Base-by-base conservation (phyloP, 2,113 vertebrate genomes). In the Brienomyrus longianalis region DNA sequence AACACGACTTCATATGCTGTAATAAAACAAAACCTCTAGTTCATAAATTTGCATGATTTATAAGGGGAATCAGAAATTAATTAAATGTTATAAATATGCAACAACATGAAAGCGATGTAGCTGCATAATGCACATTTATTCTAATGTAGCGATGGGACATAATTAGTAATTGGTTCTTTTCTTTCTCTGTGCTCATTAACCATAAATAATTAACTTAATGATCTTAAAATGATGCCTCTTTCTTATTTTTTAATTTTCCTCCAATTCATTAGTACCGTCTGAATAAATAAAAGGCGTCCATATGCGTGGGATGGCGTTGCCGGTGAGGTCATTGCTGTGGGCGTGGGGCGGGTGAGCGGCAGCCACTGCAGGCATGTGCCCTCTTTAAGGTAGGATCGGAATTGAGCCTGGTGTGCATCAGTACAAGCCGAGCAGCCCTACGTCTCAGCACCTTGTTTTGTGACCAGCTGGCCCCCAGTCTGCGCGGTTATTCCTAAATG, bases 31-130 rank as follows among this genome's bases (percentile, higher is more conserved):
- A 95, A 93, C 87, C 91, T 91, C 93, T 92, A 94, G 92, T 96
- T 95, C 93, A 95, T 95, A 89, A 93, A 95, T 93, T 91, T 93
- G 83, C 92, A 92, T 95, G 93, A 96, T 96, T 95, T 94, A 95
- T 95, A 45, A 83, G 90, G n/a, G 92, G 88, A 50, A 77, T 91
- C 91, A 87, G 91, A 93, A 89, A 95, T 90, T 90, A 92, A 94
- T 93, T 92, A 92, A 45, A 91, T 52, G 5, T 92, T 92, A 94
- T 95, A 93, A 95, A 96, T 95, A 94, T 95, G 94, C 94, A 95
- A 91, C 91, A 93, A 94, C 92, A 92, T 92, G 90, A 94, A 93
- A 92, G 91, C 90, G 74, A 88, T 88, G 90, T 91, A 88, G 92
- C 91, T 56, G 90, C 87, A 56, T 88, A 84, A 90, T 91, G 92